These are phyloP conservation scores for Drosophila elegans DNA, from an alignment of 1,140 invertebrate species.

Conservation along the genomic window DNA sequence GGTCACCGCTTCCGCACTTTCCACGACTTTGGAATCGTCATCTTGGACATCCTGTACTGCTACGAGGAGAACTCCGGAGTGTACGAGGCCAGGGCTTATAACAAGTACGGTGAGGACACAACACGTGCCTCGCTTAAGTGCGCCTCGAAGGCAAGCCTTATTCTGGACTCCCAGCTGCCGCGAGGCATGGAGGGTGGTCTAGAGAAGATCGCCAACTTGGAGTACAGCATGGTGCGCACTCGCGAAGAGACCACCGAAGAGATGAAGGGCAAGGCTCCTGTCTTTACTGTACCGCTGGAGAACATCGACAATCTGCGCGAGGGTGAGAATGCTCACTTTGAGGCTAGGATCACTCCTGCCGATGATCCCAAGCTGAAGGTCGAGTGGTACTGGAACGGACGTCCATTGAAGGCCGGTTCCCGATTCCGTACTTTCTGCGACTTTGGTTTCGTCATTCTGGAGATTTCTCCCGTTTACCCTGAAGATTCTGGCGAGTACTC, in stretches of 20 bases:
- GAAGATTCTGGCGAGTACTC: slow-evolving; percentile 97
- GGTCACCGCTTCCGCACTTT: slow-evolving; percentile 97
- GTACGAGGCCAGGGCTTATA: slow-evolving; percentile 96
- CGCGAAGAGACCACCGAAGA: slow-evolving; percentile 90
- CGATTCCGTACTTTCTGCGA: slow-evolving; percentile 97
- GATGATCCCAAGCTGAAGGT: slow-evolving; percentile 98
- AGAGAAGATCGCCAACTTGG: slow-evolving; percentile 96
- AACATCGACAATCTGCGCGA: slow-evolving; percentile 94
- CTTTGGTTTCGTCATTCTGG: slow-evolving; percentile 97
- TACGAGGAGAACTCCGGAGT: slow-evolving; percentile 98
- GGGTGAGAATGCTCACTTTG: slow-evolving; percentile 97
- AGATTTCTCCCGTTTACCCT: slow-evolving; percentile 97
- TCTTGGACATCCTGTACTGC: slow-evolving; percentile 97
- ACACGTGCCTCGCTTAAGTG: slow-evolving; percentile 95
- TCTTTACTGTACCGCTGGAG: slow-evolving; percentile 95
- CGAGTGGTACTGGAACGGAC: slow-evolving; percentile 98
- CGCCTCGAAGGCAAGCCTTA: slow-evolving; percentile 95
- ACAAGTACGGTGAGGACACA: slow-evolving; percentile 95
- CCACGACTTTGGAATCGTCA: slow-evolving; percentile 98
- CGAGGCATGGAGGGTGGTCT: slow-evolving; percentile 96
- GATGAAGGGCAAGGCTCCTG: slow-evolving; percentile 92
- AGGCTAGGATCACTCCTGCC: slow-evolving; percentile 95
- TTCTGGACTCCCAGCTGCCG: slow-evolving; percentile 97
- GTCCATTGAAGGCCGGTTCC: slow-evolving; percentile 94
- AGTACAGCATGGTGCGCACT: slow-evolving; percentile 92